A percentile compares a stretch with the other conserved stretches of the same genome.
These are phyloP conservation scores for Solen grandis DNA, from an alignment of 1,140 invertebrate species.

Conservation along the genomic window DNA sequence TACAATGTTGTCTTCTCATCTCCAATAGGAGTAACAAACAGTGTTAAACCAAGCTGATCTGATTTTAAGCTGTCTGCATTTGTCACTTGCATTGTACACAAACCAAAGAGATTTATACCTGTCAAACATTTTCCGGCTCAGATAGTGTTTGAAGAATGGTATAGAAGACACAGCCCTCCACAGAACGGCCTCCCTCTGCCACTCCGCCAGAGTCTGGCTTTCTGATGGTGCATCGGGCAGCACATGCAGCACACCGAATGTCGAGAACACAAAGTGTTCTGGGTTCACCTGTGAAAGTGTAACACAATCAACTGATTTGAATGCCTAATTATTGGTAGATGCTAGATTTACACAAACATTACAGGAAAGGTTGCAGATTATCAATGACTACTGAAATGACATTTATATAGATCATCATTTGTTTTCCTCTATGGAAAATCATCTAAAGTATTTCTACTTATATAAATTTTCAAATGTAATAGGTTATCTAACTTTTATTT, in stretches of 20 bases:
- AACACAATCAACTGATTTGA: too few relatives aligned
- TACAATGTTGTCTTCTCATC: too few relatives aligned
- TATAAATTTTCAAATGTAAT: too few relatives aligned
- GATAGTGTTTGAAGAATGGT: conserved; percentile 80
- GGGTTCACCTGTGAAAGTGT: conserved; percentile 63
- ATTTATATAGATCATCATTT: too few relatives aligned
- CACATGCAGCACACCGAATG: conserved; percentile 79
- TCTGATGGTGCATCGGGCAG: conserved; percentile 72
- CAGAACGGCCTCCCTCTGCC: conserved; percentile 78
- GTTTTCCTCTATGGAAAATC: too few relatives aligned
- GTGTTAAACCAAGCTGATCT: neutral
- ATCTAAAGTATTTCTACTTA: too few relatives aligned
- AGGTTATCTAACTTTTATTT: too few relatives aligned
- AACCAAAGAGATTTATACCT: too few relatives aligned
- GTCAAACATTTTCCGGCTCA: conserved; percentile 74
- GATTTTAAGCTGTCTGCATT: neutral
- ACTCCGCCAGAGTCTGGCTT: conserved; percentile 75
- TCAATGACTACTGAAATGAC: too few relatives aligned
- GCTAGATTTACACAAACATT: too few relatives aligned
- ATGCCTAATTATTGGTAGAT: too few relatives aligned
- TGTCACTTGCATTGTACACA: neutral
- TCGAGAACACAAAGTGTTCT: conserved; percentile 80
- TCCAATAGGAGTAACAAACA: conserved; percentile 7
- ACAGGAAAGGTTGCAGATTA: too few relatives aligned
- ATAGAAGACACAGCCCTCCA: conserved; percentile 76